Evolutionary conservation across 2,888 invertebrate species (phyloP).

Genomic region (Cantharis rufa): DNA sequence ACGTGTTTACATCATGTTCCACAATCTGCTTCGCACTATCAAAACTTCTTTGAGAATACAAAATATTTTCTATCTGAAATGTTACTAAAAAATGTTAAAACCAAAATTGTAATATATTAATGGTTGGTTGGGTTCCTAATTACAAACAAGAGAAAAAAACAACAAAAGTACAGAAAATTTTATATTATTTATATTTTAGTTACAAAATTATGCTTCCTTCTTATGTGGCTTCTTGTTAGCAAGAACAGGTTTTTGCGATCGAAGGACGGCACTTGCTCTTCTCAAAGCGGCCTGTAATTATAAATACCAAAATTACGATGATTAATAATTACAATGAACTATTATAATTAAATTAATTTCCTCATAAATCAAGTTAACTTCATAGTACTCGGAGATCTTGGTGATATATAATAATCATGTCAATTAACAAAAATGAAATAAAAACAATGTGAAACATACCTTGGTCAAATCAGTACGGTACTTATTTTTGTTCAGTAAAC

Average conservation of each 20-base stretch:
- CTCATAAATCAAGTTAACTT: slow-evolving; percentile 19
- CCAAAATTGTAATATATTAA: neutral
- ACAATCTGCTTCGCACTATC: neutral
- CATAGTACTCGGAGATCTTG: slow-evolving; percentile 58
- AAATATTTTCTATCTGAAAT: neutral
- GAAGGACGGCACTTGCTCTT: slow-evolving; percentile 89
- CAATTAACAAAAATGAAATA: slow-evolving; percentile 9
- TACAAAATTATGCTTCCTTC: slow-evolving; percentile 73
- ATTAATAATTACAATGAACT: neutral
- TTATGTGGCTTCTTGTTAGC: slow-evolving; percentile 79
- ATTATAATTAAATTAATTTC: slow-evolving; percentile 13
- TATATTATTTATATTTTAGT: neutral
- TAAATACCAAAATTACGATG: slow-evolving; percentile 29
- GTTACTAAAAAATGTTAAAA: neutral
- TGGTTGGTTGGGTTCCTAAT: neutral
- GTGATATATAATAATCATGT: slow-evolving; percentile 43
- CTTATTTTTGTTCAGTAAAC: slow-evolving; percentile 75
- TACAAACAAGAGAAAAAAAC: neutral
- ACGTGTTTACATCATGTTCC: neutral
- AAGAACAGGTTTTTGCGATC: slow-evolving; percentile 86
- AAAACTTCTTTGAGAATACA: neutral
- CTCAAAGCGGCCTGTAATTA: slow-evolving; percentile 80
- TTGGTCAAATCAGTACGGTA: slow-evolving; percentile 89
- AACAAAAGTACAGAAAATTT: neutral
- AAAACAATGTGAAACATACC: slow-evolving; percentile 54